A percentile compares a stretch with the other conserved stretches of the same genome.
phyloP scores from a whole-genome alignment of 2,888 invertebrate species.

The Rhamnusium bicolor region DNA sequence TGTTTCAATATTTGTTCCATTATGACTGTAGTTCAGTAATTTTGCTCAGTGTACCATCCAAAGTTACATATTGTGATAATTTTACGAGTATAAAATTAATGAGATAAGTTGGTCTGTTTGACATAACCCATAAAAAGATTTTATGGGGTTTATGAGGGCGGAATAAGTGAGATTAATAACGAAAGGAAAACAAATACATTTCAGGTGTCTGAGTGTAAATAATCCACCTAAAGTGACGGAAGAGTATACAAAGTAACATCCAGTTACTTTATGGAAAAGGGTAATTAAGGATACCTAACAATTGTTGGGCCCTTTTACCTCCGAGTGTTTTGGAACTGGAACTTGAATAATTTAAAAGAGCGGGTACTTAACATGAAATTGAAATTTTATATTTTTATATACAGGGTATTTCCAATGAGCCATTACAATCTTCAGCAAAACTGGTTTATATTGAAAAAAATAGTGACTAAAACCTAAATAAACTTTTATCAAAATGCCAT shows the following conservation, averaged over 20 bases:
- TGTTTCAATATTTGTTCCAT: too few species aligned
- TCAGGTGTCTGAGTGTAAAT: not conserved
- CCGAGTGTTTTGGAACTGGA: not conserved
- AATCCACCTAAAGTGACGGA: not conserved
- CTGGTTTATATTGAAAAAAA: too few species aligned
- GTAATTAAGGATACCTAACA: not conserved
- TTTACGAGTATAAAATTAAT: slow-evolving; percentile 11
- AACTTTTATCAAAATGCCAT: too few species aligned
- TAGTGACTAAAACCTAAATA: too few species aligned
- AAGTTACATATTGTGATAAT: not conserved
- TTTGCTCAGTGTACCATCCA: too few species aligned
- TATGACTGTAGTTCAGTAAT: too few species aligned
- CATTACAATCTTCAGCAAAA: too few species aligned
- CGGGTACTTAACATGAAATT: too few species aligned
- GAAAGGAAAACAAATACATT: slow-evolving; percentile 11
- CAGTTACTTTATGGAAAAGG: not conserved
- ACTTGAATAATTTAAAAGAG: not conserved
- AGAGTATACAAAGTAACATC: not conserved
- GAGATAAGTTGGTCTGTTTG: slow-evolving; percentile 2
- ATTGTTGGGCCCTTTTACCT: not conserved
- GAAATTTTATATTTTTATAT: too few species aligned
- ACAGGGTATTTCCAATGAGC: too few species aligned
- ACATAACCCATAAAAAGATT: slow-evolving; percentile 6
- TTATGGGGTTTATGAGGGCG: slow-evolving; percentile 4
- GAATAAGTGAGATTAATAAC: slow-evolving; percentile 8